These are phyloP conservation scores for Stichopus horrens DNA, from an alignment of 53 echinoderm and acorn worm genomes.

Conservation along the genomic window DNA sequence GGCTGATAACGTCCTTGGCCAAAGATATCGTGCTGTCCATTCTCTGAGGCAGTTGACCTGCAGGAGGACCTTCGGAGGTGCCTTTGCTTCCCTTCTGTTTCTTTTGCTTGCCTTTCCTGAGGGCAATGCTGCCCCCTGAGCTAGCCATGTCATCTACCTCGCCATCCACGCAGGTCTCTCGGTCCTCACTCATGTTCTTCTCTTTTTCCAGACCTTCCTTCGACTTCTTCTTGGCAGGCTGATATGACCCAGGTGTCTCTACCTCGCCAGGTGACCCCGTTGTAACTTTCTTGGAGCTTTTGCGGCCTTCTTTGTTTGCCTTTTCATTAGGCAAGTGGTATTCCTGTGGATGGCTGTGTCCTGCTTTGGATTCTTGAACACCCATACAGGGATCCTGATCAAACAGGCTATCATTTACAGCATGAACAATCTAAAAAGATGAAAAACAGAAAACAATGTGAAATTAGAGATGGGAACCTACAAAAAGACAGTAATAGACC, in stretches of 20 bases:
- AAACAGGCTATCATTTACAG: no score
- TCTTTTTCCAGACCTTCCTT: background rate
- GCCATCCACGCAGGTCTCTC: conserved; percentile 18
- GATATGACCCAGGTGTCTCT: background rate
- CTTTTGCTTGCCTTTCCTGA: conserved; percentile 21
- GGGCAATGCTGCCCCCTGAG: background rate
- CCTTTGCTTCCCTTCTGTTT: conserved; percentile 6
- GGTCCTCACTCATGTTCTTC: conserved; percentile 28
- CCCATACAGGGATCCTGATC: conserved; percentile 29
- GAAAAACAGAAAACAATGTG: no score
- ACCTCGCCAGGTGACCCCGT: background rate
- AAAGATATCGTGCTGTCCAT: conserved; percentile 81
- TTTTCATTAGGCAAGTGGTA: background rate
- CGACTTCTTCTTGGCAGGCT: background rate
- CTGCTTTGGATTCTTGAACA: conserved; percentile 32
- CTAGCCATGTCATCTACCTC: conserved; percentile 19
- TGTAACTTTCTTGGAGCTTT: background rate
- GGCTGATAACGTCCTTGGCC: conserved; percentile 81
- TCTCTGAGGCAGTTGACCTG: conserved; percentile 16
- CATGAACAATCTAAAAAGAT: no score
- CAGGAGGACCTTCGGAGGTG: background rate
- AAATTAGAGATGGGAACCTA: no score
- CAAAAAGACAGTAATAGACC: no score
- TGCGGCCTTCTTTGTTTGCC: background rate
- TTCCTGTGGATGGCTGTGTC: conserved; percentile 15